Percentiles rank a stretch among this genome's conserved stretches.
Evolutionary conservation across 2,113 vertebrate genomes (phyloP).

Genomic region (Urocynchramus pylzowi): DNA sequence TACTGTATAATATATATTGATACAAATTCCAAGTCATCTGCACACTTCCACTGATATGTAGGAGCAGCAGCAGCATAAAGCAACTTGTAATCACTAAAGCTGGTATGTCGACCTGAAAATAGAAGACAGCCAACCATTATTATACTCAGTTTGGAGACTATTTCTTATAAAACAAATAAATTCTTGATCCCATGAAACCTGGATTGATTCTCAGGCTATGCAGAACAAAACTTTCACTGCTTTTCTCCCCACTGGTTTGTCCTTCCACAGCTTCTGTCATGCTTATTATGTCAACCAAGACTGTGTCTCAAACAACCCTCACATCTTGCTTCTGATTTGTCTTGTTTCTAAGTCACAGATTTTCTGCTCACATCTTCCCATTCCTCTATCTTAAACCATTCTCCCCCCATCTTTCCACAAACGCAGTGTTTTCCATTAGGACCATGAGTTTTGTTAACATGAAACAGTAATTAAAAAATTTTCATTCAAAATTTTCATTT

Average conservation of each 20-base stretch:
- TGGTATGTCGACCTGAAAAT: neutral
- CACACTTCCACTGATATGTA: neutral
- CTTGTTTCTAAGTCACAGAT: neutral
- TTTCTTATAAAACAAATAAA: neutral
- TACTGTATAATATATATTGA: neutral
- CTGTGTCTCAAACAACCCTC: neutral
- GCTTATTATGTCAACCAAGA: neutral
- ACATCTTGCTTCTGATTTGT: neutral
- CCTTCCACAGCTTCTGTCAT: neutral
- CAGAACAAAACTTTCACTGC: neutral
- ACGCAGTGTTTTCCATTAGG: neutral
- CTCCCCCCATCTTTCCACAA: neutral
- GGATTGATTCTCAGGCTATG: neutral
- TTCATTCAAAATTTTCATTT: neutral
- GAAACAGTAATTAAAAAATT: neutral
- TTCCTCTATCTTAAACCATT: neutral
- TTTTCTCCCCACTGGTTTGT: neutral
- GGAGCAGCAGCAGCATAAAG: neutral
- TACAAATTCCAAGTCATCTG: neutral
- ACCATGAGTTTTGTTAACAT: neutral
- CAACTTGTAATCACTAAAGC: neutral
- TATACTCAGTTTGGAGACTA: neutral
- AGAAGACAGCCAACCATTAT: neutral
- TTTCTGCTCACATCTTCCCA: neutral
- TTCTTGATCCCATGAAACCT: neutral